These are phyloP conservation scores for Athalia rosae DNA, from an alignment of 2,888 invertebrate genomes.

Conservation along the genomic window DNA sequence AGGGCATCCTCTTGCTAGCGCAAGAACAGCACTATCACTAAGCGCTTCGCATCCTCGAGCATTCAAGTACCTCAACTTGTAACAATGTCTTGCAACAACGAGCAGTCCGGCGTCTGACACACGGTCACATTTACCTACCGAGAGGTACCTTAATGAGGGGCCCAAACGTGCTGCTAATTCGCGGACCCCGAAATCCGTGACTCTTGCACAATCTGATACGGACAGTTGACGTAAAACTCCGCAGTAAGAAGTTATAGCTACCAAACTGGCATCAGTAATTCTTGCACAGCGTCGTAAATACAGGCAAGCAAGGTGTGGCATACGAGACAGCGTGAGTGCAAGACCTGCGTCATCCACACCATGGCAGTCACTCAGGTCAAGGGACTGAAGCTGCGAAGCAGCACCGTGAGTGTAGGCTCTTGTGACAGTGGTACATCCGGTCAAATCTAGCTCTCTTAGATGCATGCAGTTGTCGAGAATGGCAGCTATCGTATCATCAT, in stretches of 20 bases:
- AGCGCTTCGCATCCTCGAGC: slow-evolving; percentile 94
- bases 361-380: slow-evolving; percentile 93
- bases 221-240: slow-evolving; percentile 88
- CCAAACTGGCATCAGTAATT: slow-evolving; percentile 94
- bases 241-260: slow-evolving; percentile 93
- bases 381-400: slow-evolving; percentile 84
- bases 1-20: slow-evolving; percentile 89
- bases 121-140: slow-evolving; percentile 95
- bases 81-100: slow-evolving; percentile 90
- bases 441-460: slow-evolving; percentile 64
- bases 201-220: slow-evolving; percentile 91
- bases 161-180: slow-evolving; percentile 90
- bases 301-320: slow-evolving; percentile 89
- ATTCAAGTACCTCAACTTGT: slow-evolving; percentile 91
- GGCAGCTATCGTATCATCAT: slow-evolving; percentile 62
- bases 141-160: slow-evolving; percentile 91
- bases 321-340: slow-evolving; percentile 88
- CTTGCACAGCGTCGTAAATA: slow-evolving; percentile 91
- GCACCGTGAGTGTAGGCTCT: slow-evolving; percentile 62
- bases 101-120: slow-evolving; percentile 93
- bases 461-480: slow-evolving; percentile 65
- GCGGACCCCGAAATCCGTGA: slow-evolving; percentile 93
- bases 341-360: slow-evolving; percentile 90
- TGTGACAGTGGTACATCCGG: slow-evolving; percentile 63
- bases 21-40: slow-evolving; percentile 93